Base-by-base conservation (phyloP, 2,797 vertebrate genomes). In the Alfaro cultratus region DNA sequence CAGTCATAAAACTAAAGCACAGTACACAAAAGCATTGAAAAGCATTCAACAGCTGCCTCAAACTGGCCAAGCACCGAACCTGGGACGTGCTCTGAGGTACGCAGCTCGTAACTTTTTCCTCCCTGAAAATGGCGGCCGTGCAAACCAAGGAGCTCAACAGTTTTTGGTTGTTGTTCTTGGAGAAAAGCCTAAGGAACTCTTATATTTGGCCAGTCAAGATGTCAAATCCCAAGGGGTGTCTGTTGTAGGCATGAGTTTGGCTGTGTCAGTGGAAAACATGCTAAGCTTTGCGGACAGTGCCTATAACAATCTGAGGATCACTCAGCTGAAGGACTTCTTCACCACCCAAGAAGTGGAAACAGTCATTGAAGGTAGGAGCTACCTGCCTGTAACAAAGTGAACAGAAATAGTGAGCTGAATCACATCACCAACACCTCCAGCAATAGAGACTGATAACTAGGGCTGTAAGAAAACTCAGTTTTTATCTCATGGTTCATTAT, bases 161-260 rank as follows among this genome's bases (percentile, higher is more conserved):
- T 91, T 91, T 83, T 85, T 95, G 31, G 86, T 96, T 9, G 80
- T 97, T 11, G 67, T 97, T 64, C 92, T 87, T 6, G 93, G 88
- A 1, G 92, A 89, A 57, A 78, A 85, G 41, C 96, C 95, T 0
- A 62, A 81, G 4, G 95, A 95, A 80, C 36, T 13, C 1, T 39
- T 88, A 15, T 29, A 15, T 10, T 79, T 8, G 26, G 53, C 41
- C 0, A 76, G 91, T 21, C 36, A 80, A 41, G 18, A 2, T 0
- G 34, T 97, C 13, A 91, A 89, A 82, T 39, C 74, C 3, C 73
- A 80, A 26, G 95, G 95, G 0, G 75, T 96, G 26, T 90, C 78
- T 10, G 12, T 96, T 34, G 26, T 95, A n/a, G 88, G 91, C 26
- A 67, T 96, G 75, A 94, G 88, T 1, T 57, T 93, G 11, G 87